These are phyloP conservation scores for Teinopalpus imperialis DNA, from an alignment of 2,888 invertebrate species.

Conservation along the genomic window DNA sequence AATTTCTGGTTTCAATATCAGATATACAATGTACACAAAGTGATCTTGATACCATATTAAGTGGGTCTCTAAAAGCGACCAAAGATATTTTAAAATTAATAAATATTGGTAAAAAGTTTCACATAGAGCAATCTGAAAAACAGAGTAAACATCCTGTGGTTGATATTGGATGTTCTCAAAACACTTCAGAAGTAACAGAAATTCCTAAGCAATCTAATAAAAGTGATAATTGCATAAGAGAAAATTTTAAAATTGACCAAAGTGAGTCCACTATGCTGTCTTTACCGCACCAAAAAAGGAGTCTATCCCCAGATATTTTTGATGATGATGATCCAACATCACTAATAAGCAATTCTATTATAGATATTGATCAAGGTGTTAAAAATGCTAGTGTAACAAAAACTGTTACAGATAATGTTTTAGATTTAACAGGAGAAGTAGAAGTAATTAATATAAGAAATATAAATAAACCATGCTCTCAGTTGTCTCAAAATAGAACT, in stretches of 20 bases:
- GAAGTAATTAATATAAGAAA: conserved; percentile 21
- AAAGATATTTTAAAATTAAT: conserved; percentile 42
- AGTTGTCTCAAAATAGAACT: conserved; percentile 13
- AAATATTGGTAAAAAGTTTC: conserved; percentile 1
- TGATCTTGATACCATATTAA: conserved; percentile 61
- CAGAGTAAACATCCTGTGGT: background rate
- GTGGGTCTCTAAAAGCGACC: conserved; percentile 50
- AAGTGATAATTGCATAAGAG: too few species aligned
- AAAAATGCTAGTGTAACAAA: conserved; percentile 18
- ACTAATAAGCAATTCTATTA: conserved; percentile 30
- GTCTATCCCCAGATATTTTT: conserved; percentile 73
- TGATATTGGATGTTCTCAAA: background rate
- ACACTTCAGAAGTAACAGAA: background rate
- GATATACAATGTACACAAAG: conserved; percentile 56
- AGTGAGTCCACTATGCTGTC: conserved; percentile 1
- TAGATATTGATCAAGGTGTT: background rate
- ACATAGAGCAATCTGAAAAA: background rate
- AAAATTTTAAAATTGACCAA: background rate
- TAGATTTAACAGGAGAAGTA: conserved; percentile 11
- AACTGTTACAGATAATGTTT: conserved; percentile 28
- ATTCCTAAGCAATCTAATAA: background rate
- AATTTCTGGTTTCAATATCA: conserved; percentile 46
- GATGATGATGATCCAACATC: conserved; percentile 63
- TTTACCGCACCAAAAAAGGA: conserved; percentile 37
- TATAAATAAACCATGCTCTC: background rate